These are phyloP conservation scores for Meteorus colon DNA, from an alignment of 2,888 invertebrate genomes.

Conservation along the genomic window DNA sequence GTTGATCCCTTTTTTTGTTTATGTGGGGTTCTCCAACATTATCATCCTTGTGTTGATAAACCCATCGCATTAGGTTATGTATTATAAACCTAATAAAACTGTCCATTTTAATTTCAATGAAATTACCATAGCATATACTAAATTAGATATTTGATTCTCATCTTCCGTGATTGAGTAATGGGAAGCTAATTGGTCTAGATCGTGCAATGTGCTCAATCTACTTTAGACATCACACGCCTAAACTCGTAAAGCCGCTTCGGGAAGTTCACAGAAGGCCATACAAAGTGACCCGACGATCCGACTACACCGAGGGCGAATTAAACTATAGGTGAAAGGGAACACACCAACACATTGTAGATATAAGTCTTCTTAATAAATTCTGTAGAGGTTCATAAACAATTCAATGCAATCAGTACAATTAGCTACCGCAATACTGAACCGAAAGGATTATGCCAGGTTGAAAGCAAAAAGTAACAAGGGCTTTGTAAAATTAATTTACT, in stretches of 20 bases:
- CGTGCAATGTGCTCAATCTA: constrained; percentile 27
- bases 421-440: constrained; percentile 72
- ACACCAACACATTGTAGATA: neutral
- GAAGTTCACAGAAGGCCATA: constrained; percentile 3
- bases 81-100: neutral
- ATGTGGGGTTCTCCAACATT: no score
- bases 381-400: constrained; percentile 64
- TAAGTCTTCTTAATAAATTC: neutral
- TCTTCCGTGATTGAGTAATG: constrained; percentile 37
- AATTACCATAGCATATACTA: neutral
- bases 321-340: neutral
- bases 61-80: neutral
- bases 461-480: neutral
- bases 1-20: neutral
- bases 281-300: neutral
- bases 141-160: constrained; percentile 34
- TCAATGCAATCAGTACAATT: constrained; percentile 73
- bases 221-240: constrained; percentile 14
- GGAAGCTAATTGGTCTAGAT: constrained; percentile 38
- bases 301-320: constrained; percentile 33
- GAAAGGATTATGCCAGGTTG: constrained; percentile 23
- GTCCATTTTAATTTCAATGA: neutral
- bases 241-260: constrained; percentile 34
- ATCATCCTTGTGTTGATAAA: neutral
- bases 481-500: constrained; percentile 58